Evolutionary conservation across 2,113 vertebrate species (phyloP), one percentile per base, ranked within the genome.

Genomic region (Misgurnus anguillicaudatus): DNA sequence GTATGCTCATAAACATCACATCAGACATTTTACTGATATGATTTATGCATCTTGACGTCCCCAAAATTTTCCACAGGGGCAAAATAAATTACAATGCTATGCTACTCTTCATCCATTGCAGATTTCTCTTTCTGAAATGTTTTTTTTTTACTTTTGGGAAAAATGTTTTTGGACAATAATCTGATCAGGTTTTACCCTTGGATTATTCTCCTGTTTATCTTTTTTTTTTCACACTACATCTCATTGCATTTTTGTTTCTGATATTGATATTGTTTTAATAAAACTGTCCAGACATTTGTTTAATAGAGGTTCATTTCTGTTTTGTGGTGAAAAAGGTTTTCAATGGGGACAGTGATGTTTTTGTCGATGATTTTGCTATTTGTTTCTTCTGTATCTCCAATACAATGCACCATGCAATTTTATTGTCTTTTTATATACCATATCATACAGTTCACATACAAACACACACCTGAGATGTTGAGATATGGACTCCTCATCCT

Each of bases 351-450:
- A 77, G 11, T 73, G 67, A 9, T 31, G 65, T 60, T 70, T 36
- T 78, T 75, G 73, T 76, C 77, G 55, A 69, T 36, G 16, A 9
- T 74, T 72, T 16, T 80, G 16, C 53, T 1, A 41, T 84, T 38
- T 60, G 1, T 58, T 57, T 14, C 80, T 63, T n/a, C 62, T 62
- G 68, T 13, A 51, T 13, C 63, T n/a, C 19, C 80, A 48, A 68
- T 72, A 14, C 82, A 80, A 90, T 85, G 80, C 82, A 21, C 83
- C 88, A 77, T 91, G 80, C 79, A 58, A 79, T 90, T 87, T 78
- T 65, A 0, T 19, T 70, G 39, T 64, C 78, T 9, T 47, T 63
- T 8, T 64, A 65, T 86, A 74, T 81, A 72, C 73, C 81, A 16
- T 83, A 74, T 81, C 83, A 75, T 69, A 57, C 41, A 10, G 41